A percentile compares a stretch with the other conserved stretches of the same genome.
phyloP scores from a whole-genome alignment of 2,797 vertebrate genomes.

The Stomatorhinus walkeri region DNA sequence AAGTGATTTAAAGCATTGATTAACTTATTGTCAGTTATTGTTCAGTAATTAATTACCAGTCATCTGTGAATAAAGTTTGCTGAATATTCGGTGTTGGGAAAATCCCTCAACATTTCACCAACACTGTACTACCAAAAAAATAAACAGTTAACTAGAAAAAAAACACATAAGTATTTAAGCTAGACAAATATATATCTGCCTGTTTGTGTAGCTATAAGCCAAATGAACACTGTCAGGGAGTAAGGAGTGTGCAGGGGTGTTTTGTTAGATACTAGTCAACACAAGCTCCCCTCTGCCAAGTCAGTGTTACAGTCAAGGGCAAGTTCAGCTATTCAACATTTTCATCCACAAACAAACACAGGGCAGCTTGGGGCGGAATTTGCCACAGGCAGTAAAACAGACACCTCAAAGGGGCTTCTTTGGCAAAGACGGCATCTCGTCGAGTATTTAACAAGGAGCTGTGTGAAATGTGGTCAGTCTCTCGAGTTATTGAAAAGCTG shows the following conservation, averaged over 20 bases:
- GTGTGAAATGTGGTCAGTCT: neutral
- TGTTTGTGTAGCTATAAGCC: neutral
- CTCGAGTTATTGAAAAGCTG: slow-evolving; percentile 1
- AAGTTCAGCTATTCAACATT: neutral
- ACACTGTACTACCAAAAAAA: neutral
- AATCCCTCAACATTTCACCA: neutral
- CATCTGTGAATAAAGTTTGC: neutral
- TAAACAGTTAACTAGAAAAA: neutral
- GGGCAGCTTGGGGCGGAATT: neutral
- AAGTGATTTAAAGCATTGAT: neutral
- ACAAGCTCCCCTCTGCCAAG: neutral
- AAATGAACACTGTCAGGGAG: neutral
- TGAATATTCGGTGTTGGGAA: neutral
- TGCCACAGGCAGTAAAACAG: slow-evolving; percentile 1
- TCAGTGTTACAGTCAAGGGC: slow-evolving; percentile 6
- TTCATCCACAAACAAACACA: slow-evolving; percentile 4
- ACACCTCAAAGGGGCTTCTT: neutral
- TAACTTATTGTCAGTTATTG: neutral
- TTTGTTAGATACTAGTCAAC: neutral
- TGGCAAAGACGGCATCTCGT: neutral
- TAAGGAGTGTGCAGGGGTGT: neutral
- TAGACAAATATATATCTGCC: neutral
- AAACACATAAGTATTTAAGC: neutral
- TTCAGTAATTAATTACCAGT: neutral
- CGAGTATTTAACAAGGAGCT: neutral